Evolutionary conservation across 37 sponge, comb jelly and placozoan genomes (phyloP), one percentile per base, ranked within the genome.

Genomic region (Theonella swinhoei): DNA sequence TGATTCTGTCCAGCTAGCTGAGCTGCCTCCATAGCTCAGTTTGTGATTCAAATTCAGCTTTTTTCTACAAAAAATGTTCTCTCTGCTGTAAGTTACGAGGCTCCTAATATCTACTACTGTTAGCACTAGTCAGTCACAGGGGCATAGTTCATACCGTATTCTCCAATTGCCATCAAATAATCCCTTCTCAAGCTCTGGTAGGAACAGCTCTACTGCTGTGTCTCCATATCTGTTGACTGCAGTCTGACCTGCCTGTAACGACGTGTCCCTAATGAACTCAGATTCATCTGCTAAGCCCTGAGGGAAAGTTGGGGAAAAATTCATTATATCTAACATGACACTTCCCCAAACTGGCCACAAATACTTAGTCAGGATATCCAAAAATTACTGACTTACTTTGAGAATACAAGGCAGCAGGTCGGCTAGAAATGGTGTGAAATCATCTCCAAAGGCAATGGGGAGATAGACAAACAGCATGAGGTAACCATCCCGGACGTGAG

Each of bases 141-240:
- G n/a, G n/a, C n/a, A n/a, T n/a, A n/a, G n/a, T n/a, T 47, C 14
- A 62, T 70, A 83, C 79, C 99, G 89, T 68, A 99, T 99, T 23
- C 99, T 71, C 96, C 98, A 96, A 80, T 93, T 97, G n/a, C 93
- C 96, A 77, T 99, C 92, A 63, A 91, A 85, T 41, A 98, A 68
- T 30, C 91, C 91, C 20, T 80, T 70, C 80, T 95, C 94, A 30
- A 97, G 92, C 54, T 95, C 80, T 2, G 99, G 97, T 39, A 99
- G 85, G 76, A 99, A 97, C 42, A 95, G 80, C 31, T 93, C 87
- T 39, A 97, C 74, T 63, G 95, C 95, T 40, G 89, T 86, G 85
- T 95, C 92, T 47, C 97, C 94, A 83, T 91, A 97, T 62, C 81
- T 75, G 33, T 84, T 92, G 39, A 99, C 90, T 22, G 95, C 87